Evolutionary conservation across 2,797 vertebrate genomes (phyloP).

Genomic region (Ibycter americanus): DNA sequence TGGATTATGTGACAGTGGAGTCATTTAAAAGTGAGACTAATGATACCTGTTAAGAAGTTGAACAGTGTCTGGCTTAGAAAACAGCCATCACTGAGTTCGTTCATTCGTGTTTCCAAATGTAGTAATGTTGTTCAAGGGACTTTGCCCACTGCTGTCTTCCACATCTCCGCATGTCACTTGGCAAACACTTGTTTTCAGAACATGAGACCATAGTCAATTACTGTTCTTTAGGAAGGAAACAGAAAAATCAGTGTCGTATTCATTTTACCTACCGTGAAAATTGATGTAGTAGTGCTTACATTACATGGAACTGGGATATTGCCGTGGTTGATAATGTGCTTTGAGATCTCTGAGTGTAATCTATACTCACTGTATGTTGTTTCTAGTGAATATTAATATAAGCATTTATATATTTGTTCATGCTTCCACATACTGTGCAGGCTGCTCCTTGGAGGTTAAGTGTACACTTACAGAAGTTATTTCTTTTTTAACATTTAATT

Average conservation of each 20-base stretch:
- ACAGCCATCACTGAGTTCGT: rapidly evolving
- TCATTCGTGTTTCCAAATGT: not conserved
- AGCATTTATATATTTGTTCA: not conserved
- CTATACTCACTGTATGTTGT: not conserved
- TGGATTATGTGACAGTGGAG: not conserved
- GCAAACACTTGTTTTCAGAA: not conserved
- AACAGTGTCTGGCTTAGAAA: not conserved
- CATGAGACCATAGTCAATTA: not conserved
- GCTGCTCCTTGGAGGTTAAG: not conserved
- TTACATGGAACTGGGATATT: not conserved
- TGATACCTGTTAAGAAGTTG: not conserved
- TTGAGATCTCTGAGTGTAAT: not conserved
- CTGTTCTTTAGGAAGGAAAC: not conserved
- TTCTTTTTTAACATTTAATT: not conserved
- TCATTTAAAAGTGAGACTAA: not conserved
- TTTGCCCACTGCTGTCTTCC: not conserved
- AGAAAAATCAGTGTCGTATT: not conserved
- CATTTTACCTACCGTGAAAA: not conserved
- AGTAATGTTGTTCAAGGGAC: not conserved
- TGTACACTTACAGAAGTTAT: not conserved
- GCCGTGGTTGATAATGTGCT: not conserved
- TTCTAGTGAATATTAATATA: not conserved
- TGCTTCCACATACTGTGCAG: not conserved
- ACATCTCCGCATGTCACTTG: not conserved
- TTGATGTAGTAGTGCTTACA: rapidly evolving